Conservation (phyloP, 2,113 vertebrate genomes). For the Rhinopithecus roxellana region DNA sequence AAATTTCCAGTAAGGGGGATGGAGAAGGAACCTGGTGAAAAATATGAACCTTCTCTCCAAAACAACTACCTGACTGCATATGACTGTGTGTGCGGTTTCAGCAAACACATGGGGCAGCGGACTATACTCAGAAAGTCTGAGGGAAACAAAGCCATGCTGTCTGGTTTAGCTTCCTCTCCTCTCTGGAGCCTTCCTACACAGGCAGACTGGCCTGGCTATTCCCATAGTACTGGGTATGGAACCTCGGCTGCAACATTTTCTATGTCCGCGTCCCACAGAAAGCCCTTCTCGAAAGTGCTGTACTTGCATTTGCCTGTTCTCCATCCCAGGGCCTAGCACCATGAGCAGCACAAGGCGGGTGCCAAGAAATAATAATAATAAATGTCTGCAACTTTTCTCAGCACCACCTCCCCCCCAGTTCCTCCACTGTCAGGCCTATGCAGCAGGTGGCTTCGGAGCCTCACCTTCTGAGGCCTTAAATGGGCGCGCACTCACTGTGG, state of each 20-base stretch:
- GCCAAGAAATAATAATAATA: not conserved
- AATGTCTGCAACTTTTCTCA: not conserved
- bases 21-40: not conserved
- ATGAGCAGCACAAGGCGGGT: rapidly evolving
- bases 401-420: not conserved
- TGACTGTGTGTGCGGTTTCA: not conserved
- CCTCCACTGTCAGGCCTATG: not conserved
- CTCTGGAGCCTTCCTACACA: not conserved
- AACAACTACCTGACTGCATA: not conserved
- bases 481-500: rapidly evolving
- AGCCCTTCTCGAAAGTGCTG: not conserved
- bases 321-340: not conserved
- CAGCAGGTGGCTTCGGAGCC: not conserved
- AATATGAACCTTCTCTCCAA: not conserved
- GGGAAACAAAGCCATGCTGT: not conserved
- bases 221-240: not conserved
- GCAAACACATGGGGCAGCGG: rapidly evolving
- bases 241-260: rapidly evolving
- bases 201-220: not conserved
- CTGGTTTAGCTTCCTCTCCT: not conserved
- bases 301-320: not conserved
- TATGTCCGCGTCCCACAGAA: too few species aligned
- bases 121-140: not conserved
- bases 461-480: not conserved
- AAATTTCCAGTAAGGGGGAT: rapidly evolving